phyloP scores from a whole-genome alignment of 2,888 invertebrate genomes.

The Netelia inedita region DNA sequence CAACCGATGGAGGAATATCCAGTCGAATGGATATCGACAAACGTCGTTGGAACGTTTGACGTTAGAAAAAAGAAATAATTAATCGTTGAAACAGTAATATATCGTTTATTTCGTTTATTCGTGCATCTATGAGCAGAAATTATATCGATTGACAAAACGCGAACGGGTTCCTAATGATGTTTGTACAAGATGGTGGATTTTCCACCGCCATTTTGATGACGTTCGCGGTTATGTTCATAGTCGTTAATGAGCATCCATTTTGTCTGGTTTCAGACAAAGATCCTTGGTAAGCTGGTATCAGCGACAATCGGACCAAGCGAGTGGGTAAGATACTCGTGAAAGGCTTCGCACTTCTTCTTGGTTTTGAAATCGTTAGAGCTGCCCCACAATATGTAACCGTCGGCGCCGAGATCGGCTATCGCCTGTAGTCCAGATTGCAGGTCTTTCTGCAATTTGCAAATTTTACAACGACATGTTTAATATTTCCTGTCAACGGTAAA shows the following conservation, averaged over 20 bases:
- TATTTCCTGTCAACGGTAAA: conserved; percentile 18
- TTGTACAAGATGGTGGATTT: no score
- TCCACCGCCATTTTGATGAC: conserved; percentile 11
- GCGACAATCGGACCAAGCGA: conserved; percentile 86
- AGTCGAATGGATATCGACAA: no score
- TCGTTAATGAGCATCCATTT: not conserved
- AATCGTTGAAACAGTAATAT: not conserved
- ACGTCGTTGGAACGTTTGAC: no score
- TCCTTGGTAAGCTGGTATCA: conserved; percentile 31
- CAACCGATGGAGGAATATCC: not conserved
- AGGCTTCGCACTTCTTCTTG: conserved; percentile 87
- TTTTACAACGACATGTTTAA: conserved; percentile 35
- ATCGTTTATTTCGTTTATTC: conserved; percentile 35
- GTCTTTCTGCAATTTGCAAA: conserved; percentile 86
- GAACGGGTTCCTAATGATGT: not conserved
- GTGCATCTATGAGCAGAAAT: not conserved
- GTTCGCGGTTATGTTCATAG: no score
- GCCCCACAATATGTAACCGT: conserved; percentile 92
- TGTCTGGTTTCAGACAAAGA: not conserved
- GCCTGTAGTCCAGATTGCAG: conserved; percentile 86
- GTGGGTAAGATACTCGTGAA: conserved; percentile 88
- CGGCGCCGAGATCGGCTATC: conserved; percentile 87
- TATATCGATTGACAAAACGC: not conserved
- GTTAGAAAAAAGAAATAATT: no score
- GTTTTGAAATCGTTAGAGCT: conserved; percentile 90